Conservation (phyloP, 37 sponge, comb jelly and placozoan species). For the Haliclona indistincta region DNA sequence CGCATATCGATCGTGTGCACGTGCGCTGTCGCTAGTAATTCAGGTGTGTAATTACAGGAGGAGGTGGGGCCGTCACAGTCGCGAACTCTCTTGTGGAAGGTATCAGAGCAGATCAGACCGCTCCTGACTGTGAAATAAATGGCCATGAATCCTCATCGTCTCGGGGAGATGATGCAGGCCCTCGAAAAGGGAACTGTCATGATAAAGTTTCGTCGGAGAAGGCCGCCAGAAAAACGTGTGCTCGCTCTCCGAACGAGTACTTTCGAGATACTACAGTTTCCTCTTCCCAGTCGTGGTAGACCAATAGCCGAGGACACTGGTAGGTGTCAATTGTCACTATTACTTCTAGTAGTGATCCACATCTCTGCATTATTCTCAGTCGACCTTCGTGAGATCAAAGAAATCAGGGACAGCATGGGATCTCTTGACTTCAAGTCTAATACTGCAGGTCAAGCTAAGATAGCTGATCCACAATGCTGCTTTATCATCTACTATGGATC, state of each 20-base stretch:
- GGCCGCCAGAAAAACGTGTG: conserved; percentile 59
- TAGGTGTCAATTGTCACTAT: conserved; percentile 1
- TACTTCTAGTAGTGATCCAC: neutral
- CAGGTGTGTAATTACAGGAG: too few relatives aligned
- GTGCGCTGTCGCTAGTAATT: neutral
- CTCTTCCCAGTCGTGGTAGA: conserved; percentile 23
- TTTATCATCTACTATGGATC: conserved; percentile 77
- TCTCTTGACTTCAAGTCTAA: conserved; percentile 69
- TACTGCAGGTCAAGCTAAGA: conserved; percentile 53
- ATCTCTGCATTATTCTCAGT: conserved; percentile 11
- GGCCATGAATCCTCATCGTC: neutral
- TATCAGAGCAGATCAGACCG: neutral
- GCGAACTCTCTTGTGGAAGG: neutral
- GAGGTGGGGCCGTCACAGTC: too few relatives aligned
- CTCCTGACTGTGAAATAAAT: neutral
- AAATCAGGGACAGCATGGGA: conserved; percentile 65
- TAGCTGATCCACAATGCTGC: conserved; percentile 58
- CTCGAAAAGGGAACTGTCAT: conserved; percentile 78
- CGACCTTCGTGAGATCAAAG: conserved; percentile 83
- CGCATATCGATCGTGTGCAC: neutral
- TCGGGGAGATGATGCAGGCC: conserved; percentile 46
- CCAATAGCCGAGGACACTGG: conserved; percentile 48
- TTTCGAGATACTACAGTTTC: conserved; percentile 76
- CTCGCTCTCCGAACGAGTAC: conserved; percentile 68
- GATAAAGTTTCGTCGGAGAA: conserved; percentile 51